Percentiles rank a stretch among this genome's conserved stretches.
phyloP scores from a whole-genome alignment of 2,888 invertebrate species.

The Deladenus siricidicola region DNA sequence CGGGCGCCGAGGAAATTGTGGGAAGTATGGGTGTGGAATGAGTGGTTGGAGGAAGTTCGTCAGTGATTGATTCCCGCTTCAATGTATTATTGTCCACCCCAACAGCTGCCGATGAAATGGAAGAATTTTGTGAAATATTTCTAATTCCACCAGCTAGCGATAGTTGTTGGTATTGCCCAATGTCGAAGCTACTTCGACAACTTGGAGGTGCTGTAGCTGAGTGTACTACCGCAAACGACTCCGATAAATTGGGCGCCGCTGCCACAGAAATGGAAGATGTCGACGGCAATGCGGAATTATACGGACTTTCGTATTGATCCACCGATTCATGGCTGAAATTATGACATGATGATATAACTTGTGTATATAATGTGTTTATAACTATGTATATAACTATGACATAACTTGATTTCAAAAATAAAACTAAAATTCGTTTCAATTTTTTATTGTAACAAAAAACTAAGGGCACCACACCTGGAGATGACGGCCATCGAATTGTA shows the following conservation, averaged over 20 bases:
- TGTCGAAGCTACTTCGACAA: background rate
- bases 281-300: background rate
- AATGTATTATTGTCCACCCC: no score
- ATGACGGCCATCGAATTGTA: background rate
- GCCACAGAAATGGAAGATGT: background rate
- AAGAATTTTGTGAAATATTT: no score
- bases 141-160: no score
- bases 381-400: no score
- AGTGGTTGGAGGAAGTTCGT: background rate
- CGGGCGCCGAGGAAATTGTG: background rate
- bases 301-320: background rate
- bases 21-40: background rate
- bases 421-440: background rate
- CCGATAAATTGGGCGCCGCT: background rate
- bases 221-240: background rate
- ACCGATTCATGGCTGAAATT: background rate
- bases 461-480: background rate
- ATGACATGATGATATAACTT: no score
- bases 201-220: background rate
- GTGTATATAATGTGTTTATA: no score
- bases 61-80: no score
- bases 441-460: background rate
- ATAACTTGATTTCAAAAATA: no score
- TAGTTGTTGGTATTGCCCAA: no score
- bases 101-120: no score